phyloP scores from a whole-genome alignment of 2,113 vertebrate species.

The Bombycilla garrulus region DNA sequence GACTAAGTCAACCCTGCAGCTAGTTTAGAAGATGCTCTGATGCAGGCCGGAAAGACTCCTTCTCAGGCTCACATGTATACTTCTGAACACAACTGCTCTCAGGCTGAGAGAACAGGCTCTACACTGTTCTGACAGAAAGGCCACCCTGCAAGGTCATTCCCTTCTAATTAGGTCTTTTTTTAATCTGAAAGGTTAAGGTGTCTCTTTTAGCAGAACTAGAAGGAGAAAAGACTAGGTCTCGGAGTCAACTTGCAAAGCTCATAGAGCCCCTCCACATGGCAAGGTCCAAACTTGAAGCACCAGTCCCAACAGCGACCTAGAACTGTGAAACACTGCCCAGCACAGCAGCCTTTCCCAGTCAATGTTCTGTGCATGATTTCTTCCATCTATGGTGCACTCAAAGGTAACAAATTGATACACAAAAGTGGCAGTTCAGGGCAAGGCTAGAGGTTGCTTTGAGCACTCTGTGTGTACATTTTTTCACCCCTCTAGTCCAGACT shows the following conservation, averaged over 20 bases:
- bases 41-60: not conserved
- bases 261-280: not conserved
- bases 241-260: not conserved
- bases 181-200: not conserved
- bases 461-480: not conserved
- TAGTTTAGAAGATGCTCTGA: not conserved
- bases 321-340: not conserved
- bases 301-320: not conserved
- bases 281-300: not conserved
- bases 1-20: not conserved
- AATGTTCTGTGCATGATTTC: not conserved
- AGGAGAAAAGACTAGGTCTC: not conserved
- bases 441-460: not conserved
- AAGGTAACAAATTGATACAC: not conserved
- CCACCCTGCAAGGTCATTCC: not conserved
- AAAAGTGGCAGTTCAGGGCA: not conserved
- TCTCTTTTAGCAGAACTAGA: not conserved
- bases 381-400: not conserved
- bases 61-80: not conserved
- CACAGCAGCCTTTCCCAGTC: not conserved
- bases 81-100: not conserved
- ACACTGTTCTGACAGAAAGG: not conserved
- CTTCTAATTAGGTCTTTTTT: not conserved
- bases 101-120: not conserved
- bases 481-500: not conserved